Evolutionary conservation across 2,888 invertebrate species (phyloP), one percentile per base, ranked within the genome.

Genomic region (Lobophora halterata): DNA sequence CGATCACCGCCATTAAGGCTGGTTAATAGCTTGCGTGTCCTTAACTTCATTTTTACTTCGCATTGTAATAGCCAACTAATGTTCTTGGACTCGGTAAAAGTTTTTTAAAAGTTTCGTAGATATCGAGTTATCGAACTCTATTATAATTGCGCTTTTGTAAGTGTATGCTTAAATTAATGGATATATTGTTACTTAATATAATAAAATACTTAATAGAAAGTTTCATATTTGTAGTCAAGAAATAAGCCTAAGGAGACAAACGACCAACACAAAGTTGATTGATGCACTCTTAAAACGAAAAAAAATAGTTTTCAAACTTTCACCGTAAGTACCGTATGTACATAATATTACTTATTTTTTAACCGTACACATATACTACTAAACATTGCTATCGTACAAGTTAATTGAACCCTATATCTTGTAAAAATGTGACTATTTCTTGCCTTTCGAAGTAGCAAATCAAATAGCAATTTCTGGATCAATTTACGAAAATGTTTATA

Each of bases 1-100:
- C 73, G 71, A 79, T 75, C 73, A 68, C 59, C 70, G 67, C 80
- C 79, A 77, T 81, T 80, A 82, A 66, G 65, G 70, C 62, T 71
- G 66, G 71, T 71, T 76, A 80, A 82, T 78, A 72, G 78, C 57
- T 71, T 48, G 67, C 69, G 65, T 75, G 66, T 63, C 64, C 67
- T 73, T 74, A 70, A 65, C 61, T 72, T 69, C 53, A 67, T 75
- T 80, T 79, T 75, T 68, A 66, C 65, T 73, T 65, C 52, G 57
- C 65, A 71, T 73, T 72, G 70, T 73, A 75, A 71, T 64, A 62
- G 61, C 53, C 44, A 65, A 68, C 70, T 74, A 73, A 76, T 79
- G 78, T 73, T 68, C 67, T 71, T 55, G 54, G 43, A 7, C 41
- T 33, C 29, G 33, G 31, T 40, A 45, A 45, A 51, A 47, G 44